Evolutionary conservation across 2,888 invertebrate species (phyloP).

Genomic region (Zygothrica quintamaculata): DNA sequence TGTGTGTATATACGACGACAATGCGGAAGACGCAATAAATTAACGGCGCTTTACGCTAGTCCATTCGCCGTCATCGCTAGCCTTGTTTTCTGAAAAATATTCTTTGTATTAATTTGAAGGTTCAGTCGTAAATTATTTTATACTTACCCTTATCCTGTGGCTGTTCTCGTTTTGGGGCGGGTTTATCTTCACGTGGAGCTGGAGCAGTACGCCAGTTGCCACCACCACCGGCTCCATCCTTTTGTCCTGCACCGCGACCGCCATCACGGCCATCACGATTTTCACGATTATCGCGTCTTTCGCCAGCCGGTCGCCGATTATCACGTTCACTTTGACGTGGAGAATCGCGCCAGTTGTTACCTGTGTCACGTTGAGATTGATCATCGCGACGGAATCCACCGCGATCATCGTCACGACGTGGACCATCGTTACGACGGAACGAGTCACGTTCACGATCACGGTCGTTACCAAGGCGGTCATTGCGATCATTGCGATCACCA

Average conservation of each 20-base stretch:
- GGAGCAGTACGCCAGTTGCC: slow-evolving; percentile 82
- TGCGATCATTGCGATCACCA: slow-evolving; percentile 62
- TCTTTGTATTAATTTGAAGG: background rate
- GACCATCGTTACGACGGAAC: slow-evolving; percentile 67
- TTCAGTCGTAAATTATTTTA: background rate
- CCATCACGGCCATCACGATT: slow-evolving; percentile 75
- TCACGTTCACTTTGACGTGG: slow-evolving; percentile 77
- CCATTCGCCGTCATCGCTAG: slow-evolving; percentile 87
- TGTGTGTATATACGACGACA: slow-evolving; percentile 50
- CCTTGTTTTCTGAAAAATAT: slow-evolving; percentile 83
- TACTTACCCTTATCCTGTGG: slow-evolving; percentile 78
- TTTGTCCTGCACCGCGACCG: slow-evolving; percentile 66
- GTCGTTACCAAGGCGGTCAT: slow-evolving; percentile 48
- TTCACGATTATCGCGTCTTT: slow-evolving; percentile 71
- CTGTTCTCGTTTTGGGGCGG: slow-evolving; percentile 70
- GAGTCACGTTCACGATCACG: slow-evolving; percentile 58
- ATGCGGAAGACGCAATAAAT: slow-evolving; percentile 48
- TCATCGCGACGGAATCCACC: slow-evolving; percentile 74
- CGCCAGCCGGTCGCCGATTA: slow-evolving; percentile 70
- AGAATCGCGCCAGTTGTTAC: slow-evolving; percentile 82
- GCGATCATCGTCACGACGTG: slow-evolving; percentile 61
- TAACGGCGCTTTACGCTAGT: slow-evolving; percentile 86
- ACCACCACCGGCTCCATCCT: slow-evolving; percentile 53
- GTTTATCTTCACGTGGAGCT: slow-evolving; percentile 81
- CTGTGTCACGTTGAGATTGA: slow-evolving; percentile 70